Base-by-base conservation (phyloP, 1,140 invertebrate species). In the Drosophila serrata region DNA sequence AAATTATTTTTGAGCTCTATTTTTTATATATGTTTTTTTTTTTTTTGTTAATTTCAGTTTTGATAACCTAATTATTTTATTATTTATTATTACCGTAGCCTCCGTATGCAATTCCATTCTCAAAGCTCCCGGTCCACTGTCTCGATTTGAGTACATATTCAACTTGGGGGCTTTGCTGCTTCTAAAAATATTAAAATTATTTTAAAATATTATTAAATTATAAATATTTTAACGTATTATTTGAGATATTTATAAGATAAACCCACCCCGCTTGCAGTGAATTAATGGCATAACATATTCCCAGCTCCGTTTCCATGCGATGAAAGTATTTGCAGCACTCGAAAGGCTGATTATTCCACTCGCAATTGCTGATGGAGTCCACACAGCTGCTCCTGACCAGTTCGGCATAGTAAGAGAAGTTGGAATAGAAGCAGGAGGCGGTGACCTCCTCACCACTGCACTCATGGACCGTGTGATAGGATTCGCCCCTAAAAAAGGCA, bases 261-360 rank as follows among this genome's bases (percentile, higher is more conserved):
- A 13, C 82, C 45, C 35, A 92, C 92, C 85, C 91, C 0, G 93
- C 93, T 92, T 96, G 95, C 60, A 95, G 92, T 1, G 94, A 94
- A 78, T 96, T 96, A 6, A 96, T 93, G 27, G 93, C 94, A 82
- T 93, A 96, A 78, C 95, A 96, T 17, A 93, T 90, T 1, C 95
- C 95, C 29, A 95, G 79, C 90, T 96, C 95, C 0, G 95, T 96
- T 51, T 95, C 93, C 75, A 96, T 93, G 8, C 93, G 93, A 60
- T 93, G 92, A 72, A 96, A 96, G 78, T 95, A 94, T 53, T 93
- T 88, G 79, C 95, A 96, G 72, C 95, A 96, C 43, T 95, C 94
- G 69, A 96, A 96, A 8, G 86, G 72, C 19, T 93, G 81, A 3
- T 93, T 92, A 69, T 95, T 95, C 95, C 95, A 96, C 13, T 93